phyloP scores from a whole-genome alignment of 2,113 vertebrate genomes.

The Emydura subglobosa region DNA sequence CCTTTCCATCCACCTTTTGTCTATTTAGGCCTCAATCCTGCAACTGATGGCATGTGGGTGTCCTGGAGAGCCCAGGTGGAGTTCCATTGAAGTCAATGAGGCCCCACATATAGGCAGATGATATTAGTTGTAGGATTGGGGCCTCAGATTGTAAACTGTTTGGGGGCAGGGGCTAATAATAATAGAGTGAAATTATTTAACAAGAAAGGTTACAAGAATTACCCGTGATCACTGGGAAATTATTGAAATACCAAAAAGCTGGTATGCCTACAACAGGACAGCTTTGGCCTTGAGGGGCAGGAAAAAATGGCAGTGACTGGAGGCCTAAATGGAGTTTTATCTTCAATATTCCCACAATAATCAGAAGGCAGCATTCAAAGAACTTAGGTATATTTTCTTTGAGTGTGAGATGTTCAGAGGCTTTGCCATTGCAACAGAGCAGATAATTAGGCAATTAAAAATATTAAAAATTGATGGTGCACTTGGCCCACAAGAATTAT shows the following conservation, averaged over 20 bases:
- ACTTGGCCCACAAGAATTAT: neutral
- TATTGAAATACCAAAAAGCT: neutral
- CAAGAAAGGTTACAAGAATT: neutral
- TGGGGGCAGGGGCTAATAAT: neutral
- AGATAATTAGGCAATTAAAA: neutral
- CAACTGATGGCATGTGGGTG: neutral
- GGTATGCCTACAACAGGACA: neutral
- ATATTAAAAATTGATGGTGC: neutral
- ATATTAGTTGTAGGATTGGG: neutral
- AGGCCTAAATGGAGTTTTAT: neutral
- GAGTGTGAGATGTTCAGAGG: neutral
- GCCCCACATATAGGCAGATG: neutral
- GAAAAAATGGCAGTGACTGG: neutral
- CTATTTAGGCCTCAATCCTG: neutral
- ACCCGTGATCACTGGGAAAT: neutral
- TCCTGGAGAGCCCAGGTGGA: neutral
- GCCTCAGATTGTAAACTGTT: neutral
- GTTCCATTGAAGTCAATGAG: neutral
- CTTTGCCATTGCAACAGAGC: neutral
- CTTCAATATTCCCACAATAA: neutral
- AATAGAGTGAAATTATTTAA: neutral
- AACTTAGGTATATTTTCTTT: neutral
- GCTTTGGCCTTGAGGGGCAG: neutral
- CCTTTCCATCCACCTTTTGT: neutral
- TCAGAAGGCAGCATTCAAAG: neutral